Evolutionary conservation across 2,888 invertebrate species (phyloP).

Genomic region (Drosophila mettleri): DNA sequence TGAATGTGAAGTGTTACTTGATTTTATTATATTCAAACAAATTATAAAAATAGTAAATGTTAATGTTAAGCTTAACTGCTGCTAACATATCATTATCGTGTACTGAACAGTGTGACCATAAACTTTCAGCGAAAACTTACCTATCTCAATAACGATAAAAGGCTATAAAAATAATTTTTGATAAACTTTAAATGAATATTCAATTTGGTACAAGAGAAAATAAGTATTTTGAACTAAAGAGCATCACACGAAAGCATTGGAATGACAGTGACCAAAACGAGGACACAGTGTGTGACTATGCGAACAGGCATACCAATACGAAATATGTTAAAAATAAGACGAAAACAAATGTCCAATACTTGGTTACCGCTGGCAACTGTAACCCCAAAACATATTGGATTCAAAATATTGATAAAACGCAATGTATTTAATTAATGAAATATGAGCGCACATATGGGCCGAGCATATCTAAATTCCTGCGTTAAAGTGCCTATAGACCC

Average conservation of each 20-base stretch:
- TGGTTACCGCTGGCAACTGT: conserved; percentile 67
- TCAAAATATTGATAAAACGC: conserved; percentile 71
- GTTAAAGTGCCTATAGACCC: conserved; percentile 90
- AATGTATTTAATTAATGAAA: conserved; percentile 28
- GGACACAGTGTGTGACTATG: conserved; percentile 42
- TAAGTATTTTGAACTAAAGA: not conserved
- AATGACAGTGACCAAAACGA: conserved; percentile 19
- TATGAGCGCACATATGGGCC: conserved; percentile 87
- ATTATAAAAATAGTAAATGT: not conserved
- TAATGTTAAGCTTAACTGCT: not conserved
- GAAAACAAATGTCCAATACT: conserved; percentile 9
- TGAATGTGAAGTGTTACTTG: not conserved
- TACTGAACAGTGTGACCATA: conserved; percentile 28
- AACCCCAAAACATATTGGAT: conserved; percentile 34
- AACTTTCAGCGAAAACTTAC: not conserved
- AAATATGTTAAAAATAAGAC: conserved; percentile 58
- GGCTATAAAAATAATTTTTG: not conserved
- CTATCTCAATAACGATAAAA: not conserved
- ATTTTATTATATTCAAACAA: not conserved
- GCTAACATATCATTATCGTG: conserved; percentile 5
- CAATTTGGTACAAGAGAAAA: not conserved
- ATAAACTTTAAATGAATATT: no score
- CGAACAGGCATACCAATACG: conserved; percentile 57
- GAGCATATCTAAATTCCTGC: conserved; percentile 90
- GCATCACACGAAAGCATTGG: not conserved